Evolutionary conservation across 2,888 invertebrate species (phyloP), one percentile per base, ranked within the genome.

Genomic region (Hypselothyrea guttata): DNA sequence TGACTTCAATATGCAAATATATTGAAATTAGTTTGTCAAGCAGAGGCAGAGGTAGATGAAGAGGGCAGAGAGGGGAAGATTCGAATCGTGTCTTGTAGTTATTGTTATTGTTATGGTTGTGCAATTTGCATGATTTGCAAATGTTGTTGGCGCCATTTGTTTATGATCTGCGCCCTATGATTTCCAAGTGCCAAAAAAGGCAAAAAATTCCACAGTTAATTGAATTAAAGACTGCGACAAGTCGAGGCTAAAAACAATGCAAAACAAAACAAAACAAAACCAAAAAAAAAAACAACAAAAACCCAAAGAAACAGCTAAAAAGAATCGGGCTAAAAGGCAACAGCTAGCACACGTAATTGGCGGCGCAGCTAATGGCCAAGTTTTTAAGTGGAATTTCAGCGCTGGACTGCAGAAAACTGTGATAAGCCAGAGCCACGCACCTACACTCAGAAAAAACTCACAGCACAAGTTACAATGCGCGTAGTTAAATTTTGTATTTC

Each of bases 101-200:
- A 22, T 42, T 55, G 47, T 53, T 38, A 16, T 38, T 38, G 28
- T 57, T 66, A 33, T 69, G 65, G 52, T 63, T 62, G 54, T 64
- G 77, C 77, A 77, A 84, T 81, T 81, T 81, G 73, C 78, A 82
- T 84, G 78, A 84, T 78, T 84, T 78, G 68, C 75, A 62, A 75
- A 75, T 69, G 60, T 51, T 57, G 30, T 34, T 60, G 83, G 83
- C 83, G 83, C 86, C 83, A 83, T 83, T 82, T 63, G 76, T 61
- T 68, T 68, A 78, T 72, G 60, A 73, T 63, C 63, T 46, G 55
- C 18, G 72, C 60, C 45, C 68, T 53, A 55, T 68, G 18, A 59
- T 30, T 70, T 73, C 58, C 37, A 16, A 38, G 54, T 51, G 41
- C 40, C 44, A 53, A 33, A 11, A 37, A 18, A 48, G 34, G 22